Conservation (phyloP, 2,888 invertebrate species). For the Drosophila kambysellisi region DNA sequence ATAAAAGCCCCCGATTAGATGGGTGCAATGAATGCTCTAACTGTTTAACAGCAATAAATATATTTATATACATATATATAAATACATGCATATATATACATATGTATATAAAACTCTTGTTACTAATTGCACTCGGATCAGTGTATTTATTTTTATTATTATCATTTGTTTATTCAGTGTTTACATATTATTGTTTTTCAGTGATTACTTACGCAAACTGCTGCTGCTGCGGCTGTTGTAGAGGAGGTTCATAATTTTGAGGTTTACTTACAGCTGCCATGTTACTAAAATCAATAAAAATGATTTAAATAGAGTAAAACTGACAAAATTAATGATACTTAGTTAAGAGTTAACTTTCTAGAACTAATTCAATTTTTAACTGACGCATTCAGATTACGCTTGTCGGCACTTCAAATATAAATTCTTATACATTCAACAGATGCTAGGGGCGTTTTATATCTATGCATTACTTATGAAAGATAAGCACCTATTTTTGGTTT, state of each 20-base stretch:
- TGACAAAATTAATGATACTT: background rate
- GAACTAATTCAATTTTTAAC: background rate
- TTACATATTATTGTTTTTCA: conserved; percentile 33
- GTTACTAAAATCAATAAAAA: conserved; percentile 44
- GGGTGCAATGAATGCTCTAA: conserved; percentile 9
- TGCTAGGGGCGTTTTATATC: background rate
- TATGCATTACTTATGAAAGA: conserved; percentile 12
- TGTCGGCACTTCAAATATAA: conserved; percentile 5
- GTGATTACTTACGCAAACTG: conserved; percentile 80
- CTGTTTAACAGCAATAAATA: conserved; percentile 1
- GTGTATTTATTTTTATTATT: conserved; percentile 22
- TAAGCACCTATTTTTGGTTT: conserved; percentile 9
- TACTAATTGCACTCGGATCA: conserved; percentile 1
- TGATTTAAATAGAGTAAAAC: background rate
- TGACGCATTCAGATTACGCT: background rate
- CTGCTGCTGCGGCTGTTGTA: conserved; percentile 66
- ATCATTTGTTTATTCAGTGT: conserved; percentile 23
- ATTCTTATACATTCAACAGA: background rate
- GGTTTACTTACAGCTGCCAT: conserved; percentile 52
- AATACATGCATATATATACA: background rate
- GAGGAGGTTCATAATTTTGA: conserved; percentile 14
- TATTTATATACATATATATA: background rate
- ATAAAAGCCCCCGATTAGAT: background rate
- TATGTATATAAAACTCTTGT: background rate
- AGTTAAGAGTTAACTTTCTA: background rate